Evolutionary conservation across 2,113 vertebrate genomes (phyloP).

Genomic region (Vireo altiloquus): DNA sequence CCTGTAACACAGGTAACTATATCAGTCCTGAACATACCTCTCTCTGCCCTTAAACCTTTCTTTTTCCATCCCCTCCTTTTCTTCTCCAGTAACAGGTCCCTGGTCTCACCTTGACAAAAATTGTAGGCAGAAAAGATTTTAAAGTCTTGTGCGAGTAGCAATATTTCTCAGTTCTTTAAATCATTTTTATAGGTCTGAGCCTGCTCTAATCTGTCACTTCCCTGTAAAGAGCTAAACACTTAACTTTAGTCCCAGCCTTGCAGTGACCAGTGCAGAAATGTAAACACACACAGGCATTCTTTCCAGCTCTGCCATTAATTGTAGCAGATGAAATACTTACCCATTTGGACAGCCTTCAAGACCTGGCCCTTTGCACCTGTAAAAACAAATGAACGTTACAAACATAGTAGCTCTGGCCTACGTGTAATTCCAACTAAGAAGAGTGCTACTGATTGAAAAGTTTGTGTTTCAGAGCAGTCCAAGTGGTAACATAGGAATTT

Average conservation of each 20-base stretch:
- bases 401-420: neutral
- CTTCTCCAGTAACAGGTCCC: neutral
- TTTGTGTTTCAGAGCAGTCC: neutral
- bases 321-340: slow-evolving; percentile 53
- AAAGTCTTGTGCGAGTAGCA: neutral
- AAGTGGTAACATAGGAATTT: neutral
- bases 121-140: neutral
- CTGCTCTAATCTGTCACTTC: neutral
- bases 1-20: neutral
- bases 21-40: neutral
- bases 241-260: neutral
- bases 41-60: neutral
- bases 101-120: neutral
- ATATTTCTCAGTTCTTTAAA: neutral
- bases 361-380: slow-evolving; percentile 76
- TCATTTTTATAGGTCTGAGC: neutral
- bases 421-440: neutral
- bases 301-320: neutral
- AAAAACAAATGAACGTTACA: neutral
- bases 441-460: neutral
- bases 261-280: neutral
- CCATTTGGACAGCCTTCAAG: slow-evolving; percentile 64
- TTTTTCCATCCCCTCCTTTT: neutral
- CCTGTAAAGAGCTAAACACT: neutral
- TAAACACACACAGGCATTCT: neutral